A percentile compares a stretch with the other conserved stretches of the same genome.
phyloP scores from a whole-genome alignment of 2,113 vertebrate species.

The Microcebus griseorufus region DNA sequence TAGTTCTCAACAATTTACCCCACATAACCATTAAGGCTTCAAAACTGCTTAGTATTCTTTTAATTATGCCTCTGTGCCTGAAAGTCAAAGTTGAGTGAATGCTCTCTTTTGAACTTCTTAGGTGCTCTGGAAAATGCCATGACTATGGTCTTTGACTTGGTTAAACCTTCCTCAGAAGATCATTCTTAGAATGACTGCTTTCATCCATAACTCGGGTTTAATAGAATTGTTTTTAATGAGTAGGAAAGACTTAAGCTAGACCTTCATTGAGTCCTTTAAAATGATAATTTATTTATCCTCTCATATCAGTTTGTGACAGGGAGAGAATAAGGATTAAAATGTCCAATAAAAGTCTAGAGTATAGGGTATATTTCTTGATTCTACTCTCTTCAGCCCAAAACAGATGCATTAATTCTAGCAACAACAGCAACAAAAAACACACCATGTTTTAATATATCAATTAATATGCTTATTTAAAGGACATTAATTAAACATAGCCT shows the following conservation, averaged over 20 bases:
- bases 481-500: neutral
- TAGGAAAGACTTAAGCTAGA: neutral
- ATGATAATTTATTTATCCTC: neutral
- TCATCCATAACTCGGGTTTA: conserved; percentile 43
- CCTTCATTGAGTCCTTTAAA: neutral
- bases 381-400: neutral
- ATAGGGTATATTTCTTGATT: neutral
- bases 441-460: neutral
- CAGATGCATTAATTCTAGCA: neutral
- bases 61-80: neutral
- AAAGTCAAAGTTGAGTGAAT: conserved; percentile 19
- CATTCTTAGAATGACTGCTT: neutral
- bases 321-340: neutral
- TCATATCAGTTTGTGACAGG: neutral
- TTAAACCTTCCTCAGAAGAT: neutral
- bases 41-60: conserved; percentile 8
- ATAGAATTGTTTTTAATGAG: neutral
- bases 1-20: neutral
- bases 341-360: neutral
- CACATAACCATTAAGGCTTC: neutral
- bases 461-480: neutral
- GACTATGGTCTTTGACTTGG: neutral
- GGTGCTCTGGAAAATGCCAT: neutral
- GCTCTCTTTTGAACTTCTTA: neutral
- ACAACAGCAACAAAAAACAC: neutral